These are phyloP conservation scores for Drosophila affinis DNA, from an alignment of 2,888 invertebrate species.

Conservation along the genomic window DNA sequence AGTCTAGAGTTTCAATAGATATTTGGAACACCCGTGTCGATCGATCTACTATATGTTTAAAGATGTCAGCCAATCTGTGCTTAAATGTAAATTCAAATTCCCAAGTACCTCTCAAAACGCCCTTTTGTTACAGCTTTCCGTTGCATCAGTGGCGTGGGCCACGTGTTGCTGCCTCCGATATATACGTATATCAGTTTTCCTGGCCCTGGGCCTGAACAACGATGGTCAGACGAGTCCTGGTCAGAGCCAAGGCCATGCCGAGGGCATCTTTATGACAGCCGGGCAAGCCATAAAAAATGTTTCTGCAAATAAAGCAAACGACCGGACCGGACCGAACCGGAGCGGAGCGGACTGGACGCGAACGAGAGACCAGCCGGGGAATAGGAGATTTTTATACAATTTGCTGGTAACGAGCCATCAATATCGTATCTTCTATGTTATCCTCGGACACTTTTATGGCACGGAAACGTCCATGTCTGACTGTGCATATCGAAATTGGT, in stretches of 20 bases:
- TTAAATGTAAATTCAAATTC: not conserved
- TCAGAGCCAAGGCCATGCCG: constrained; percentile 15
- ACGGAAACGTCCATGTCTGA: constrained; percentile 42
- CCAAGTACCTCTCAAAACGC: not conserved
- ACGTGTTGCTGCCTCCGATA: constrained; percentile 35
- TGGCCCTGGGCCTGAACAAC: constrained; percentile 13
- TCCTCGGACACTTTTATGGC: constrained; percentile 47
- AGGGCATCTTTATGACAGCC: constrained; percentile 48
- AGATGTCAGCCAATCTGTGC: not conserved
- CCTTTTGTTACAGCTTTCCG: constrained; percentile 20
- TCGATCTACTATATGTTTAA: not conserved
- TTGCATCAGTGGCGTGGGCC: constrained; percentile 38
- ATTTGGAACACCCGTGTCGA: too few species aligned
- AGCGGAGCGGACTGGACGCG: too few species aligned
- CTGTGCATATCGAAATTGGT: constrained; percentile 45
- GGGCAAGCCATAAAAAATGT: constrained; percentile 43
- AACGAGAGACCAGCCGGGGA: constrained; percentile 11
- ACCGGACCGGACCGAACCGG: not conserved
- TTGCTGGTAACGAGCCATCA: constrained; percentile 53
- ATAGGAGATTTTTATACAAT: constrained; percentile 57
- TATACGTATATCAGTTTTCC: constrained; percentile 12
- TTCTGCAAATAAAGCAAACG: constrained; percentile 50
- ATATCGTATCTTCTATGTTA: constrained; percentile 50
- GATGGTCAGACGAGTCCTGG: constrained; percentile 34
- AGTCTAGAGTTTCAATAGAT: too few species aligned